Conservation (phyloP, 2,113 vertebrate genomes). For the Dicentrarchus labrax region DNA sequence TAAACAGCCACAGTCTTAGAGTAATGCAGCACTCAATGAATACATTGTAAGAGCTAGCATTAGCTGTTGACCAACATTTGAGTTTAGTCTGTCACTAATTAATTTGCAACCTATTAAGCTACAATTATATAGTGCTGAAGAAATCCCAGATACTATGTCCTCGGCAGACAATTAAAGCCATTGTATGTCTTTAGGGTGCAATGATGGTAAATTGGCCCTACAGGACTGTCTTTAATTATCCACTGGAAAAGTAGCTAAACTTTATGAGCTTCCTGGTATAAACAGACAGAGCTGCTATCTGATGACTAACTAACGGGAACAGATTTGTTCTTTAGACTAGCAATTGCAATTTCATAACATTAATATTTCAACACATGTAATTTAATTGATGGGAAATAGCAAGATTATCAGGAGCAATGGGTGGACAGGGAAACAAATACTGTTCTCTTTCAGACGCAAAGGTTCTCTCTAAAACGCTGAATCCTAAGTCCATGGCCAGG, state of each 20-base stretch:
- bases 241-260: neutral
- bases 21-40: slow-evolving; percentile 18
- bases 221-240: slow-evolving; percentile 43
- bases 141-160: slow-evolving; percentile 24
- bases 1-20: neutral
- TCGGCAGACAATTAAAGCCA: slow-evolving; percentile 42
- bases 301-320: neutral
- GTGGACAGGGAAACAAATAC: neutral
- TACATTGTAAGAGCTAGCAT: neutral
- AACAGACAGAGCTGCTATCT: neutral
- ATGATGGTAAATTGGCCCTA: slow-evolving; percentile 33
- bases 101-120: slow-evolving; percentile 25
- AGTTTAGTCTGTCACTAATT: slow-evolving; percentile 30
- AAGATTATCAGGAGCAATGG: neutral
- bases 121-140: neutral
- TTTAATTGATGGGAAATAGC: neutral
- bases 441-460: neutral
- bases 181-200: slow-evolving; percentile 34
- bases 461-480: neutral
- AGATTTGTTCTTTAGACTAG: neutral
- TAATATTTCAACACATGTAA: neutral
- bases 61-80: slow-evolving; percentile 16
- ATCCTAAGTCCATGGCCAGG: neutral
- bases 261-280: neutral
- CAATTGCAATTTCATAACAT: neutral